phyloP scores from a whole-genome alignment of 2,113 vertebrate species.

The Cisticola juncidis region DNA sequence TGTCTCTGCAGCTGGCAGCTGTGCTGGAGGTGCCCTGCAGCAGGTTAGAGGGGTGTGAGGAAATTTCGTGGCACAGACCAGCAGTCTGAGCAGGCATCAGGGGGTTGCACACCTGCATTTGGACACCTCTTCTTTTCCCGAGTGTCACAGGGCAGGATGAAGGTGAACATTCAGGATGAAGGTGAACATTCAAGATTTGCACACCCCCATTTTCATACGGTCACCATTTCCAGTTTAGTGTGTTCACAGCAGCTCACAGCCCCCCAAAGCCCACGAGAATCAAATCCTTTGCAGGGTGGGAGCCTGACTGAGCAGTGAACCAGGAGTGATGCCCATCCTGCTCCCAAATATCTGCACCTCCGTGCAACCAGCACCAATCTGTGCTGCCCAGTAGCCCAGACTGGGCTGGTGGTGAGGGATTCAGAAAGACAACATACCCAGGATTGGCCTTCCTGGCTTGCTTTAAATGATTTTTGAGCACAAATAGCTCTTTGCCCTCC shows the following conservation, averaged over 20 bases:
- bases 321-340: rapidly evolving
- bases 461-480: background rate
- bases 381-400: background rate
- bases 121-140: rapidly evolving
- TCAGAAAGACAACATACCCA: background rate
- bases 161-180: background rate
- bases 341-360: background rate
- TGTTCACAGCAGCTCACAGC: background rate
- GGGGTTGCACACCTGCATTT: rapidly evolving
- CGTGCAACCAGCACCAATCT: rapidly evolving
- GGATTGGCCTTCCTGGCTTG: background rate
- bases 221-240: rapidly evolving
- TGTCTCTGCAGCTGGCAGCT: background rate
- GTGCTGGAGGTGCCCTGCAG: background rate
- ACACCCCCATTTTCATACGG: rapidly evolving
- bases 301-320: background rate
- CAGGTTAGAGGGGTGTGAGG: background rate
- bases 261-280: rapidly evolving
- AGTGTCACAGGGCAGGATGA: background rate
- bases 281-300: background rate
- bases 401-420: background rate
- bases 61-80: rapidly evolving
- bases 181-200: background rate
- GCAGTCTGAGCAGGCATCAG: background rate
- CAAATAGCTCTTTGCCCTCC: background rate